Evolutionary conservation across 2,113 vertebrate species (phyloP), one percentile per base, ranked within the genome.

Genomic region (Polypterus bichir): DNA sequence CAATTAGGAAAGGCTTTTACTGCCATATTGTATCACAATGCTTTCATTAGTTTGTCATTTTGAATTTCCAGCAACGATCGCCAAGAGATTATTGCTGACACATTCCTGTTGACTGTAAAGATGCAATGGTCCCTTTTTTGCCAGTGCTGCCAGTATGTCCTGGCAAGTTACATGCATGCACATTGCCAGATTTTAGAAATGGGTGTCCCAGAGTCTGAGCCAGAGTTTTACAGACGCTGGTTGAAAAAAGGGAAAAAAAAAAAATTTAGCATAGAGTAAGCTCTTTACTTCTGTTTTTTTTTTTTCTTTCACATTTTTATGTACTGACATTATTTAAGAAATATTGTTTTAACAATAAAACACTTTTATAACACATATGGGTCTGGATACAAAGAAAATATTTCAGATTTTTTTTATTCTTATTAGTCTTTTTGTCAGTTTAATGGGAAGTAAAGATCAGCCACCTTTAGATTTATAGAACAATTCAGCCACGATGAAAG

Each of bases 21-120:
- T 59, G n/a, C 76, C 74, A 69, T 75, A 27, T 67, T 77, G 80
- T 76, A 73, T 84, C 80, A 69, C 62, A 62, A 51, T 65, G 73
- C 79, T 80, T 79, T 71, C 74, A 74, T 82, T 76, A 81, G 65
- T 61, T 70, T 64, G 75, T 73, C 73, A 64, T 73, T 77, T 65
- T 70, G 71, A 78, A 69, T 81, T 82, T 81, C 78, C 75, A 79
- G 75, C 73, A 66, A 76, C 73, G 73, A 74, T 68, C 67, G 79
- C 79, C 79, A 81, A 77, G 66, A 78, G 79, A 79, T 81, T 82
- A 77, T 76, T 71, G 71, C 74, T 78, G 79, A 84, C 79, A 82
- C 78, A 76, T 79, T 81, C 78, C 76, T 81, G 71, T 79, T 76
- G 81, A 81, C 79, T 76, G 77, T 79, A 79, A 72, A 77, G 76